These are phyloP conservation scores for Phataginus tetradactyla DNA, from an alignment of 2,797 vertebrate genomes.

Conservation along the genomic window DNA sequence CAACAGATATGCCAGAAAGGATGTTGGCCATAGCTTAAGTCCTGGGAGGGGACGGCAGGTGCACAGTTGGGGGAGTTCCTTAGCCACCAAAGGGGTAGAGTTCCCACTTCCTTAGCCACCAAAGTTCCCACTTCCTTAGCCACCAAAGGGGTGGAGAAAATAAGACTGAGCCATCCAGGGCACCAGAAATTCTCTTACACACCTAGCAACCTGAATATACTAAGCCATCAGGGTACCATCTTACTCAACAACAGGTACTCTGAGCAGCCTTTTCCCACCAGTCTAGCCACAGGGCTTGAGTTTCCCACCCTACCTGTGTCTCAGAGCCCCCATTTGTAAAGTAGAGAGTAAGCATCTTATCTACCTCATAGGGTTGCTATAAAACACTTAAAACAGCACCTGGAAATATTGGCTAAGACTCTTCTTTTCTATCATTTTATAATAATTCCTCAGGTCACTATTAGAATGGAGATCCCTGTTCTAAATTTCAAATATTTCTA, in stretches of 20 bases:
- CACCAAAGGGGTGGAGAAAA: rapidly evolving
- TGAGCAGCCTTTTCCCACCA: too few relatives aligned
- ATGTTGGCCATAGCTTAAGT: rapidly evolving
- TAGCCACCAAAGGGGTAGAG: too few relatives aligned
- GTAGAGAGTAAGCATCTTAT: not conserved
- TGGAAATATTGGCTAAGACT: not conserved
- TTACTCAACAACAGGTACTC: not conserved
- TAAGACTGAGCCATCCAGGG: rapidly evolving
- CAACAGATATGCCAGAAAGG: rapidly evolving
- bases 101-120: not conserved
- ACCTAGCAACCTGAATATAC: not conserved
- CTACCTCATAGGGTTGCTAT: not conserved
- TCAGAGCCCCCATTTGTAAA: not conserved
- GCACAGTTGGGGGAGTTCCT: too few relatives aligned
- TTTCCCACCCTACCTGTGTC: not conserved
- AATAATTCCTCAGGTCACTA: not conserved
- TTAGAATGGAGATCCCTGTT: not conserved
- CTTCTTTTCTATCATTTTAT: not conserved
- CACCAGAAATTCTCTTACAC: not conserved
- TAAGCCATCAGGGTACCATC: not conserved
- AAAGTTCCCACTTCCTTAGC: not conserved
- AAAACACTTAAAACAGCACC: not conserved
- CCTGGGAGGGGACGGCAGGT: not conserved
- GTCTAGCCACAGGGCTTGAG: too few relatives aligned
- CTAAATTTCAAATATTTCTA: not conserved